These are phyloP conservation scores for Coracias cyanogaster DNA, from an alignment of 2,797 vertebrate genomes.

Conservation along the genomic window DNA sequence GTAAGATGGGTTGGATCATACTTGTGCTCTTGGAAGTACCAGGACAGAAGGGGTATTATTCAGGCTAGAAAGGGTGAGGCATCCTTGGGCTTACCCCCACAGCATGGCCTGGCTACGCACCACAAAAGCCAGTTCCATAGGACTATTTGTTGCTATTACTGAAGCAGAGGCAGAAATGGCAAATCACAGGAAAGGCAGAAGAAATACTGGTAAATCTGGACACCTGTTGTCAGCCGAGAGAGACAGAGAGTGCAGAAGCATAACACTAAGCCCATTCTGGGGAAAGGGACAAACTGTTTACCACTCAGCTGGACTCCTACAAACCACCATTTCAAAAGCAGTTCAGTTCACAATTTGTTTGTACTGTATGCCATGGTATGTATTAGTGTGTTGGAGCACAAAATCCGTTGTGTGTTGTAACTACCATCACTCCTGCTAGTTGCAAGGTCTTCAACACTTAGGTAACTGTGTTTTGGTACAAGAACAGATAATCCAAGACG, in stretches of 20 bases:
- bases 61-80: neutral
- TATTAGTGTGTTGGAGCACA: neutral
- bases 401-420: fast-evolving
- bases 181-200: neutral
- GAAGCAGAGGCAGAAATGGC: neutral
- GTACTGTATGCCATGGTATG: neutral
- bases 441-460: fast-evolving
- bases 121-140: neutral
- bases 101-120: neutral
- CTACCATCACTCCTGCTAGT: neutral
- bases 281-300: neutral
- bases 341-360: neutral
- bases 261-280: neutral
- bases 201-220: neutral
- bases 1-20: neutral
- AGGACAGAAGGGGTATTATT: neutral
- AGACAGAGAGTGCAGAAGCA: neutral
- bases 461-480: neutral
- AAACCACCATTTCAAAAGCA: neutral
- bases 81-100: neutral
- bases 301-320: neutral
- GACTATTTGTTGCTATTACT: neutral
- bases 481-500: neutral
- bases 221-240: neutral
- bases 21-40: neutral